phyloP scores from a whole-genome alignment of 2,113 vertebrate species.

The Otus sunia region DNA sequence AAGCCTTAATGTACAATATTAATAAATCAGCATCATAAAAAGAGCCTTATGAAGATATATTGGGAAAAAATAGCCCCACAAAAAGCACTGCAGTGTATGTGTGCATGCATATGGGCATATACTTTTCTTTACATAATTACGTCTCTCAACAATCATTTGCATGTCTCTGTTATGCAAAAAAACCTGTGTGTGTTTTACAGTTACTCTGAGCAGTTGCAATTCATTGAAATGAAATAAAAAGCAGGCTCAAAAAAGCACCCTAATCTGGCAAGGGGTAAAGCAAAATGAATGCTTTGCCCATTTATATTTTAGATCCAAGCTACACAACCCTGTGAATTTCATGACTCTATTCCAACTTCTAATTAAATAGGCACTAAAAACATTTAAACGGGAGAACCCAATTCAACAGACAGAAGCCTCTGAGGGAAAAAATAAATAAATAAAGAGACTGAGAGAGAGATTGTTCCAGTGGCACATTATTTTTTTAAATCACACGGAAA shows the following conservation, averaged over 20 bases:
- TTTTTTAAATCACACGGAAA: background rate
- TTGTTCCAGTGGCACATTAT: background rate
- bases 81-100: background rate
- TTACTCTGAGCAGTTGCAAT: constrained; percentile 53
- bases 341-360: constrained; percentile 65
- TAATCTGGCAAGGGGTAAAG: constrained; percentile 31
- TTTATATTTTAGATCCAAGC: constrained; percentile 29
- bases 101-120: background rate
- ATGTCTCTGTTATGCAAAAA: constrained; percentile 60
- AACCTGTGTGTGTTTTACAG: background rate
- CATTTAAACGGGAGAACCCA: constrained; percentile 49
- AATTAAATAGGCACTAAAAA: constrained; percentile 74
- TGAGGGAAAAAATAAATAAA: constrained; percentile 48
- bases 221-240: constrained; percentile 67
- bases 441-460: background rate
- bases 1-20: constrained; percentile 67
- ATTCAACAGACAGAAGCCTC: constrained; percentile 53
- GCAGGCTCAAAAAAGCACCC: constrained; percentile 30
- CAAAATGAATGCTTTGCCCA: constrained; percentile 9
- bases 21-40: constrained; percentile 66
- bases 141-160: constrained; percentile 53
- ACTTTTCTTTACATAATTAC: constrained; percentile 37
- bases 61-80: background rate
- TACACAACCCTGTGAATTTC: constrained; percentile 48
- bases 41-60: constrained; percentile 50